Conservation (phyloP, 2,797 vertebrate species). For the Acridotheres tristis region DNA sequence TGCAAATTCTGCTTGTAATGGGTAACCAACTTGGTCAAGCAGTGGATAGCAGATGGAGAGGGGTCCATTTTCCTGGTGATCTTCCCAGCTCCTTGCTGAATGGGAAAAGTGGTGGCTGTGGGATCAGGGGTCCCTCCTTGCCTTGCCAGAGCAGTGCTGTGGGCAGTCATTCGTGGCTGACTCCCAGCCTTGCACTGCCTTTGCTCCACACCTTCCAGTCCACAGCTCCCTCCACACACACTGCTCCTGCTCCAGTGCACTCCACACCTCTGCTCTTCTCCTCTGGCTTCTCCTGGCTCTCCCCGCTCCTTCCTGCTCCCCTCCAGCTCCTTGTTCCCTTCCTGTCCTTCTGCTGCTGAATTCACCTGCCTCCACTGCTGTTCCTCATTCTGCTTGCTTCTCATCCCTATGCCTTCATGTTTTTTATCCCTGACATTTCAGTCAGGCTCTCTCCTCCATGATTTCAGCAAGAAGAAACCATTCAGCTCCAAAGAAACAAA, state of each 20-base stretch:
- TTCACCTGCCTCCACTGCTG: neutral
- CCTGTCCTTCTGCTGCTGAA: neutral
- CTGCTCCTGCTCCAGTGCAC: neutral
- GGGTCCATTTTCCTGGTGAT: neutral
- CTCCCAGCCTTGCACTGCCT: neutral
- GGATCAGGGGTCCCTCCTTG: neutral
- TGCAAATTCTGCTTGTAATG: neutral
- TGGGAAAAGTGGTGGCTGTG: neutral
- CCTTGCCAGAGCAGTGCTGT: neutral
- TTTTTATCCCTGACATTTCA: neutral
- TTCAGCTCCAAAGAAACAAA: neutral
- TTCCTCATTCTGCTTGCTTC: neutral
- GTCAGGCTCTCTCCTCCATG: neutral
- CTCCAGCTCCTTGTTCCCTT: neutral
- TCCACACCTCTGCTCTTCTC: neutral
- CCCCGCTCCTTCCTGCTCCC: neutral
- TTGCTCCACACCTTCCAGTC: neutral
- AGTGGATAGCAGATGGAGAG: neutral
- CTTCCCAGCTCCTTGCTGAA: neutral
- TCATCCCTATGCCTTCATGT: too few relatives aligned
- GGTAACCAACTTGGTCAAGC: neutral
- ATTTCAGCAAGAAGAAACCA: neutral
- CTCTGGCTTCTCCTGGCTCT: neutral
- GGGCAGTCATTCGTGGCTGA: fast-evolving
- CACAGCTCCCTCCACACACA: neutral